Evolutionary conservation across 2,888 invertebrate genomes (phyloP).

Genomic region (Acleris literana): DNA sequence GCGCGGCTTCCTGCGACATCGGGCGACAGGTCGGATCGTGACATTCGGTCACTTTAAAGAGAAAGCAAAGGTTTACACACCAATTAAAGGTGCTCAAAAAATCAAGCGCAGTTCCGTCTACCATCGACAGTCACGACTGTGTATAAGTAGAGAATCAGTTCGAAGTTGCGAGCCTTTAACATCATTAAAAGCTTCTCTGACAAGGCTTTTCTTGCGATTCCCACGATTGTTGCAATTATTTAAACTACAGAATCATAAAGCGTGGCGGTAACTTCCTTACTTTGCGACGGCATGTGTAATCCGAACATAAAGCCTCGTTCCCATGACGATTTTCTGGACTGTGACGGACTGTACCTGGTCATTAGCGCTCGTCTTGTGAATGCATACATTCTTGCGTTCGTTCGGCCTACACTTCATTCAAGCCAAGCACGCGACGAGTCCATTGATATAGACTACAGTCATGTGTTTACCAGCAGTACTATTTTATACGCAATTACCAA

Average conservation of each 20-base stretch:
- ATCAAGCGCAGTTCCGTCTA: slow-evolving; percentile 56
- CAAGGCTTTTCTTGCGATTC: slow-evolving; percentile 42
- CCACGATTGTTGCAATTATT: slow-evolving; percentile 53
- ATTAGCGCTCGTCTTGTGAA: slow-evolving; percentile 42
- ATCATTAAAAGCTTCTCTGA: background rate
- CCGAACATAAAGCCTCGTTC: slow-evolving; percentile 61
- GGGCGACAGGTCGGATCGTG: slow-evolving; percentile 59
- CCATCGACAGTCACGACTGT: slow-evolving; percentile 51
- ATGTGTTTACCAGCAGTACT: slow-evolving; percentile 22
- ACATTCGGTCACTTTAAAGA: slow-evolving; percentile 55
- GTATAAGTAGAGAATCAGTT: slow-evolving; percentile 35
- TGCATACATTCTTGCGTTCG: slow-evolving; percentile 13
- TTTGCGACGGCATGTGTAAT: slow-evolving; percentile 58
- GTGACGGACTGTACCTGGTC: slow-evolving; percentile 56
- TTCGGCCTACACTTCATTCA: slow-evolving; percentile 21
- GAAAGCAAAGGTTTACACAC: slow-evolving; percentile 56
- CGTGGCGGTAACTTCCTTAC: slow-evolving; percentile 50
- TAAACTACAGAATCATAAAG: slow-evolving; percentile 51
- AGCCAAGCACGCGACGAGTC: slow-evolving; percentile 22
- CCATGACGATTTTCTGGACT: slow-evolving; percentile 75
- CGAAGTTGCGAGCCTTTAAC: background rate
- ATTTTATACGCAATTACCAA: slow-evolving; percentile 20
- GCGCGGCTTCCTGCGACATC: slow-evolving; percentile 68
- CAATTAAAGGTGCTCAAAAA: slow-evolving; percentile 59
- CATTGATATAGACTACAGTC: slow-evolving; percentile 29